Evolutionary conservation across 1,140 invertebrate genomes (phyloP).

Genomic region (Globodera ellingtonae): DNA sequence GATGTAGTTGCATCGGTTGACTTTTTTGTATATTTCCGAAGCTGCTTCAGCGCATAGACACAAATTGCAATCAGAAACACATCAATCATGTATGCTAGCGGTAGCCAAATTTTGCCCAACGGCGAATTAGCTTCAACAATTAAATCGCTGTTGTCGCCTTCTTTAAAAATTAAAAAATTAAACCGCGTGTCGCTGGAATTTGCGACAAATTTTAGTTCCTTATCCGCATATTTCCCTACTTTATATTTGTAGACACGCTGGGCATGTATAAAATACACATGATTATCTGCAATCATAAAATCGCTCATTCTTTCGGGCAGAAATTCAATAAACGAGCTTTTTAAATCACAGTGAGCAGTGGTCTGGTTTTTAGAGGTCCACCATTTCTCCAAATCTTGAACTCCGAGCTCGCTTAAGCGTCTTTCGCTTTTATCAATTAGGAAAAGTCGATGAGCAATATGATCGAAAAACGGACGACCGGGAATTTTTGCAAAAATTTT

Average conservation of each 20-base stretch:
- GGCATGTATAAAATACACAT: neutral
- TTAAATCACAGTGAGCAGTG: neutral
- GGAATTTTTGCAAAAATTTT: neutral
- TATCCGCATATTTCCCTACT: neutral
- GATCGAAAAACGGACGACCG: neutral
- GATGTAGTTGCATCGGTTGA: too few relatives aligned
- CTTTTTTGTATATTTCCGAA: too few relatives aligned
- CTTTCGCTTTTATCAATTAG: neutral
- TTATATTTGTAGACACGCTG: neutral
- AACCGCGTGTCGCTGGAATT: neutral
- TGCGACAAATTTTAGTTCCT: neutral
- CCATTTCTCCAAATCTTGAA: neutral
- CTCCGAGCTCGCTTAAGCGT: neutral
- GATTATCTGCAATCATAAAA: neutral
- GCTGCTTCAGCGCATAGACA: too few relatives aligned
- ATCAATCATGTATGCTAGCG: too few relatives aligned
- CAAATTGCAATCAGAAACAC: too few relatives aligned
- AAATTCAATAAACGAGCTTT: neutral
- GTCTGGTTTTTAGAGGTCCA: neutral
- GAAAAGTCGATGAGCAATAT: neutral
- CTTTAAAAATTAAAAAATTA: neutral
- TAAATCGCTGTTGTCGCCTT: neutral
- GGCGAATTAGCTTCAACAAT: too few relatives aligned
- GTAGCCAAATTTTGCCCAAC: too few relatives aligned
- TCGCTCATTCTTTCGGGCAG: neutral